Base-by-base conservation (phyloP, 2,888 invertebrate species). In the Unio delphinus region DNA sequence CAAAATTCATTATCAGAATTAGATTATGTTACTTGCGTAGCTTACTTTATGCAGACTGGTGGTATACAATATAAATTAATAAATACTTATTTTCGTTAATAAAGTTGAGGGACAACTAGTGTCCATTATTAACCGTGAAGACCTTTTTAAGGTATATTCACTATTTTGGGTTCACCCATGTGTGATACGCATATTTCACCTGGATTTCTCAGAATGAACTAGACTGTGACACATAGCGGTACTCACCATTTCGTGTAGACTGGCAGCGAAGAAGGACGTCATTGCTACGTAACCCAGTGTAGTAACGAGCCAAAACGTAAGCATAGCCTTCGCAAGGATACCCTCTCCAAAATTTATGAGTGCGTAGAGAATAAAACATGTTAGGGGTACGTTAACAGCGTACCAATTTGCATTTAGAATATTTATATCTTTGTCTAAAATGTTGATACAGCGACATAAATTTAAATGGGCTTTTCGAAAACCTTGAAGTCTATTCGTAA, bases 361-460 rank as follows among this genome's bases (percentile, higher is more conserved):
- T 7, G 65, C 60, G 34, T 68, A 68, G 26, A 65, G 55, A 20
- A 68, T 62, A 61, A 72, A 72, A 55, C 72, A 72, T 3, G 65
- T 62, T 6, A 68, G 28, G 6, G 68, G 65, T 3, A 72, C 62
- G 26, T 65, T 72, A 28, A 68, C 65, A 45, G 28, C 11, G 45
- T 55, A 72, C 55, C 55, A 54, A 15, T 62, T 68, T 17, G 68
- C 62, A 45, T 61, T 67, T 15, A 72, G 18, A 34, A 60, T 65
- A 56, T 65, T 45, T 26, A 68, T 56, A 57, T 72, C 68, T 54
- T 68, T 64, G 26, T 72, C 72, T 60, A 72, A 34, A 23, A 65
- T 55, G 4, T 62, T 63, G 6, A 72, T 26, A 58, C 58, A 55
- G 64, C 63, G 62, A 17, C 68, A 68, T 11, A 72, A 26, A 28